Evolutionary conservation across 2,113 vertebrate species (phyloP).

Genomic region (Pollachius pollachius): DNA sequence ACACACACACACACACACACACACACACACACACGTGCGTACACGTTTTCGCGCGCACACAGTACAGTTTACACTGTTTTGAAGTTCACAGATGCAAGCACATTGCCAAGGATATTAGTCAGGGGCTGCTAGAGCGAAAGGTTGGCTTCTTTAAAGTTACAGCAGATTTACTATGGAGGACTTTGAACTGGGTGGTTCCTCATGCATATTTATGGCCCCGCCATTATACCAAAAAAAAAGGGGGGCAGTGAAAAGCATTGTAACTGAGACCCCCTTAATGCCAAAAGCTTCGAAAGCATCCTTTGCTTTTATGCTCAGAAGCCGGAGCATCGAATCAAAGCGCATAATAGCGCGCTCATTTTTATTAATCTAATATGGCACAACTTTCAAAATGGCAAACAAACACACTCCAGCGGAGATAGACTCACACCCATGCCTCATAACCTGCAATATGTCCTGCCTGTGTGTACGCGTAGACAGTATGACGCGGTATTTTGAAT

Average conservation of each 20-base stretch:
- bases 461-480: no score
- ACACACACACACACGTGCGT: not conserved
- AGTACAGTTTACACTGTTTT: constrained; percentile 5
- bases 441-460: no score
- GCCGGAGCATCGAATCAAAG: not conserved
- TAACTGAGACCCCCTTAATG: no score
- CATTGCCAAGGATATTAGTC: constrained; percentile 6
- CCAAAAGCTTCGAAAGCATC: no score
- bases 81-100: constrained; percentile 11
- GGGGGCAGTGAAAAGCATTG: not conserved
- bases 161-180: constrained; percentile 7
- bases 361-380: no score
- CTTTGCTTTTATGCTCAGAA: no score
- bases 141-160: not conserved
- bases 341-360: no score
- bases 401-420: no score
- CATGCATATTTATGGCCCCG: constrained; percentile 3
- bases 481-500: constrained; percentile 21
- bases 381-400: no score
- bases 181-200: constrained; percentile 18
- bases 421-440: no score
- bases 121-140: not conserved
- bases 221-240: not conserved
- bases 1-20: not conserved
- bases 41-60: not conserved